A percentile compares a stretch with the other conserved stretches of the same genome.
Conservation (phyloP, 2,797 vertebrate species). For the Clamator glandarius region DNA sequence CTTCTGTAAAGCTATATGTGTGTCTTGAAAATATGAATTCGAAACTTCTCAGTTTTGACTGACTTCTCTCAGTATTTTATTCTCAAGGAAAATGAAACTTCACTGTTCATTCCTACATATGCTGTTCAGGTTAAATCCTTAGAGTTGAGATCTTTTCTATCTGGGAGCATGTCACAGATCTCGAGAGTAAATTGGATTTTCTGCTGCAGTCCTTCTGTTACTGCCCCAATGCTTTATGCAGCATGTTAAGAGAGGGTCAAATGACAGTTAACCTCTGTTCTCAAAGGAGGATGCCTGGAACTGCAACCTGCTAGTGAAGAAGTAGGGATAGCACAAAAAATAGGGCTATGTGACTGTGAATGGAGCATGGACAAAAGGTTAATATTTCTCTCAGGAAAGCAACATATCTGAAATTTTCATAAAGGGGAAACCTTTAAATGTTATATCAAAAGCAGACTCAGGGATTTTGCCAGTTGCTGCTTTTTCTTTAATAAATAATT, state of each 20-base stretch:
- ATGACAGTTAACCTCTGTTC: not conserved
- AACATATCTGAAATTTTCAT: not conserved
- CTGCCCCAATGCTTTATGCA: not conserved
- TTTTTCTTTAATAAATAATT: not conserved
- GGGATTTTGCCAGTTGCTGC: not conserved
- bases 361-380: not conserved
- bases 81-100: not conserved
- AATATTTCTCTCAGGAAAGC: not conserved
- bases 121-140: not conserved
- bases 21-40: not conserved
- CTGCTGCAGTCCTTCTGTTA: not conserved
- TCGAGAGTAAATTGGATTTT: not conserved
- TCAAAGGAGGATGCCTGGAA: not conserved
- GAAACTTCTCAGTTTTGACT: not conserved
- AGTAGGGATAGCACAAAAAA: not conserved
- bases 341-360: not conserved
- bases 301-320: not conserved
- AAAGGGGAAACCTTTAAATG: not conserved
- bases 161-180: not conserved
- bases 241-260: not conserved
- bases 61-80: not conserved
- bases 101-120: not conserved
- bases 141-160: not conserved
- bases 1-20: not conserved
- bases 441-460: not conserved